Percentiles rank a stretch among this genome's conserved stretches.
These are phyloP conservation scores for Chamaetylas fuelleborni DNA, from an alignment of 2,113 vertebrate genomes.

Conservation along the genomic window DNA sequence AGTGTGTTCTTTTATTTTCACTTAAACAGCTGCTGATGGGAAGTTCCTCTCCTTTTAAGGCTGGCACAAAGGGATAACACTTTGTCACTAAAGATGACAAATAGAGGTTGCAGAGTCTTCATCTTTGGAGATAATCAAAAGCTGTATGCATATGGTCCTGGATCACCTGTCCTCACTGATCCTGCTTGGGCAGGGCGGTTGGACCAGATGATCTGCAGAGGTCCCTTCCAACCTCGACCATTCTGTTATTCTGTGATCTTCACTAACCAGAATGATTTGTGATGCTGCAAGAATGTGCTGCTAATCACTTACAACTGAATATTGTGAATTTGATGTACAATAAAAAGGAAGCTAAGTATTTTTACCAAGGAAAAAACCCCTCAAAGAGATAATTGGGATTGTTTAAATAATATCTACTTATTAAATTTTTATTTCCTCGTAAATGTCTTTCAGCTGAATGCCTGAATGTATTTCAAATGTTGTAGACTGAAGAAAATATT, in stretches of 20 bases:
- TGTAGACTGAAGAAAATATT: neutral
- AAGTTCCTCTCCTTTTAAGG: neutral
- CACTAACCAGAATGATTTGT: neutral
- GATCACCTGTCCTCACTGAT: neutral
- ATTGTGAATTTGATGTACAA: neutral
- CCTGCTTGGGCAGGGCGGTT: accelerated
- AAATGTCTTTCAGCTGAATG: neutral
- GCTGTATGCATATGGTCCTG: neutral
- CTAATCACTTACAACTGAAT: neutral
- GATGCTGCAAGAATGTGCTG: neutral
- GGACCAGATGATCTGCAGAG: neutral
- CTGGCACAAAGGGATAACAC: neutral
- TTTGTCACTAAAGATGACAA: neutral
- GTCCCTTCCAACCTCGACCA: neutral
- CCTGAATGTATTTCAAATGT: neutral
- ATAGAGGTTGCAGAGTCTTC: neutral
- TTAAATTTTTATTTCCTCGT: neutral
- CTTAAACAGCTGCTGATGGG: neutral
- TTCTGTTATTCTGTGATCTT: neutral
- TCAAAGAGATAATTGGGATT: neutral
- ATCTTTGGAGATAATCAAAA: neutral
- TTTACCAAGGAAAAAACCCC: neutral
- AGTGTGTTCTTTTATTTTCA: neutral
- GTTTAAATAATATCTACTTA: neutral
- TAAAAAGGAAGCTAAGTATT: neutral